phyloP scores from a whole-genome alignment of 1,140 invertebrate genomes.

The Ylistrum balloti region DNA sequence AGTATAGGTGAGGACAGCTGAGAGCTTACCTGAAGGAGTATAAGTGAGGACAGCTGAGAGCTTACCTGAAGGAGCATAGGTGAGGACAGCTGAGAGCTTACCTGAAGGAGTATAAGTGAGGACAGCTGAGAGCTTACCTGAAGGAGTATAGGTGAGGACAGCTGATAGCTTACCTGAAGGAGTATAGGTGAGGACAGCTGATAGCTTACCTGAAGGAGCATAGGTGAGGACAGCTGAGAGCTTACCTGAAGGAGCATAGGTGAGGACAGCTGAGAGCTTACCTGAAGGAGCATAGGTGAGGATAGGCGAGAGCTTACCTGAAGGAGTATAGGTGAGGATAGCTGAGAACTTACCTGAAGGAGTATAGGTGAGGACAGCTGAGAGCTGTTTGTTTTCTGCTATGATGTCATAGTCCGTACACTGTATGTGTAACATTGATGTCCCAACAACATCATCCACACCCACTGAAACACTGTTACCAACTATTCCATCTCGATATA shows the following conservation, averaged over 20 bases:
- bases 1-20: background rate
- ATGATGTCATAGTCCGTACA: conserved; percentile 49
- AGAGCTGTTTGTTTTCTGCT: conserved; percentile 30
- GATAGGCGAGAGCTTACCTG: background rate
- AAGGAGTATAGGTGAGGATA: background rate
- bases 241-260: background rate
- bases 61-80: background rate
- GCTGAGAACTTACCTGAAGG: conserved; percentile 4
- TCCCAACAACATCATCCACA: conserved; percentile 14
- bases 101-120: background rate
- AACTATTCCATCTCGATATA: background rate
- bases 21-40: conserved; percentile 3
- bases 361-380: background rate
- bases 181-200: background rate
- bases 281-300: background rate
- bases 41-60: background rate
- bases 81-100: background rate
- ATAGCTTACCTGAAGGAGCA: background rate
- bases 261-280: background rate
- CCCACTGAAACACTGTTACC: background rate
- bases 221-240: background rate
- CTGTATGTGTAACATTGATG: background rate
- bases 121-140: background rate
- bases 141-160: background rate
- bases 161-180: background rate